Evolutionary conservation across 2,888 invertebrate genomes (phyloP), one percentile per base, ranked within the genome.

Genomic region (Drosophila demipolita): DNA sequence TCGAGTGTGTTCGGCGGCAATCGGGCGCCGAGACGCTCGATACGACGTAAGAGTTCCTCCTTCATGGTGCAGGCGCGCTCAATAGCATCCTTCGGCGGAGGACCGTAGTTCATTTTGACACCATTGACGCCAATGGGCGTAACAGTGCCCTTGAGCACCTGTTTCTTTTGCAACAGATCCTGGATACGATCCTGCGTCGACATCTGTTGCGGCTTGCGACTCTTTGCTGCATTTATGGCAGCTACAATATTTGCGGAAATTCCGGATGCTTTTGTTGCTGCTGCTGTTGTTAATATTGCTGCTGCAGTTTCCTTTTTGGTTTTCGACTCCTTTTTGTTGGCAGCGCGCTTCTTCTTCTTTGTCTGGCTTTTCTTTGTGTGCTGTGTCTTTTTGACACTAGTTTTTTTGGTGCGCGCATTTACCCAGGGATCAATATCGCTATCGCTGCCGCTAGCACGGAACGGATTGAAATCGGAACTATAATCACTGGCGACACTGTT

Each of bases 1-100:
- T 99, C 99, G 52, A 99, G 94, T 1, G 99, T 99, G 93, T 99
- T 99, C 45, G 99, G 97, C 8, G 99, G 99, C 80, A 99, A 94
- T 29, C 95, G 95, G 1, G 96, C 96, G 7, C 99, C 99, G 3
- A 99, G 94, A 33, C 95, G 94, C 92, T 99, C 99, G 67, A 99
- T 96, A 91, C 96, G 95, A 12, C 95, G 94, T 77, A 99, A 93
- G 48, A 99, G 94, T 80, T 99, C 97, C 86, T 98, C 97, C 94
- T 99, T 98, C 97, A 99, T 98, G 90, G 95, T 95, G 93, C 97
- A 97, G 0, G 98, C 98, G 54, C 97, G 95, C 92, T 98, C 98
- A 73, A 98, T 97, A 33, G 97, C 97, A 79, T 97, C 97, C 79
- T 96, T 95, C 0, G 96, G 97, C 5, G 97, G 97, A 90, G 94